Evolutionary conservation across 1,140 invertebrate genomes (phyloP).

Genomic region (Archivesica marissinica): DNA sequence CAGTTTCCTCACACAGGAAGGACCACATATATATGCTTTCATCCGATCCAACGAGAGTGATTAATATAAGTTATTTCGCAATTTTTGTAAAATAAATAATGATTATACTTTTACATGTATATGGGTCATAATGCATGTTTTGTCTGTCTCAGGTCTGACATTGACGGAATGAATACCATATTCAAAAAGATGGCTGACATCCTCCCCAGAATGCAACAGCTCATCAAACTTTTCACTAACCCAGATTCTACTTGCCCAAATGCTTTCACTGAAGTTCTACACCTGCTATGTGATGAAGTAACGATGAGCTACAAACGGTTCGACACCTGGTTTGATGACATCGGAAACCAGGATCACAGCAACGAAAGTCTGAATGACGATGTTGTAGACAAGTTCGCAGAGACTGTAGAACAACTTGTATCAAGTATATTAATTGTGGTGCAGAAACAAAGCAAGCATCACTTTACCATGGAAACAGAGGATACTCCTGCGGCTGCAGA

Average conservation of each 20-base stretch:
- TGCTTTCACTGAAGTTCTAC: conserved; percentile 56
- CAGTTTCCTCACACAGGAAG: too few species aligned
- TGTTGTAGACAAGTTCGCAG: conserved; percentile 6
- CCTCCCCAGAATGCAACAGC: background rate
- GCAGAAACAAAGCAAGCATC: conserved; percentile 72
- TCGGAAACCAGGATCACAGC: background rate
- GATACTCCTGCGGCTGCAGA: background rate
- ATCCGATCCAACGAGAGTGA: too few species aligned
- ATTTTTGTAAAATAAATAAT: too few species aligned
- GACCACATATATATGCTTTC: too few species aligned
- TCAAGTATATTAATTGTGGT: conserved; percentile 70
- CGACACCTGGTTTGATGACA: conserved; percentile 12
- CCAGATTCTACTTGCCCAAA: conserved; percentile 14
- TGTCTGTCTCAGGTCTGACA: conserved; percentile 18
- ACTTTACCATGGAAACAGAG: conserved; percentile 25
- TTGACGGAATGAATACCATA: background rate
- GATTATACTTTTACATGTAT: too few species aligned
- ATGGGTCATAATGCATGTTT: too few species aligned
- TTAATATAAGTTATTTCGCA: too few species aligned
- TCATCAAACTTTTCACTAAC: conserved; percentile 53
- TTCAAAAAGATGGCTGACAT: conserved; percentile 10
- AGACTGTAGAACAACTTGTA: conserved; percentile 66
- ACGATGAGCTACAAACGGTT: background rate
- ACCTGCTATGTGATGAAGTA: conserved; percentile 46
- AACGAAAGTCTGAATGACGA: background rate